Base-by-base conservation (phyloP, 64 coral and sea anemone genomes). In the Stylophora pistillata region DNA sequence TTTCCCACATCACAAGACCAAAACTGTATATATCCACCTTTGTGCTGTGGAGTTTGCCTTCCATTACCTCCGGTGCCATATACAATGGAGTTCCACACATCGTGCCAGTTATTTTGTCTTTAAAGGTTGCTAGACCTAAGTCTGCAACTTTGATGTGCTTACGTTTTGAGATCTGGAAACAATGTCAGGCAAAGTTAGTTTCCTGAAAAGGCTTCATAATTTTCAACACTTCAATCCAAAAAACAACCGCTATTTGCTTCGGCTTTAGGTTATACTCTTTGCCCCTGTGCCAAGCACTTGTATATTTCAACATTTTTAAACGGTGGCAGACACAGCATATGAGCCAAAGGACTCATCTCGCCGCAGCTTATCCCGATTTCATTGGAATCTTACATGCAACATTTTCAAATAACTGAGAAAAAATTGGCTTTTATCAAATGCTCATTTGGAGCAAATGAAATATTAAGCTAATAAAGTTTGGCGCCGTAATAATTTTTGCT, bases 21-120 rank as follows among this genome's bases (percentile, higher is more conserved):
- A 75, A 75, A 37, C 73, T 75, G 73, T 75, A 52, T 12, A 75
- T 75, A 37, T 75, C 73, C 73, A 17, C 73, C 73, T 75, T 75
- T 6, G 73, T 11, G 20, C 23, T 17, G 73, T 75, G 52, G 18
- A 17, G 5, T 75, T 54, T 75, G 37, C 37, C 37, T 75, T 41
- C 73, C 20, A 52, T 15, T 21, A 75, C 64, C 10, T 68, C 64
- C 9, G 64, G 64, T 25, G 64, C 64, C 64, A 68, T 68, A 21
- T 68, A 68, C 21, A 27, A n/a, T 4, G 21, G 15, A 20, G 37
- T 75, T 18, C 34, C 64, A n/a, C 18, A 68, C 10, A 25, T 10
- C 4, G 64, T 68, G 11, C 73, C 73, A 6, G 73, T 75, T 4
- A 75, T 75, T 17, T 15, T 21, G 73, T 75, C 20, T 54, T n/a